Conservation (phyloP, 2,888 invertebrate genomes). For the Notodonta dromedarius region DNA sequence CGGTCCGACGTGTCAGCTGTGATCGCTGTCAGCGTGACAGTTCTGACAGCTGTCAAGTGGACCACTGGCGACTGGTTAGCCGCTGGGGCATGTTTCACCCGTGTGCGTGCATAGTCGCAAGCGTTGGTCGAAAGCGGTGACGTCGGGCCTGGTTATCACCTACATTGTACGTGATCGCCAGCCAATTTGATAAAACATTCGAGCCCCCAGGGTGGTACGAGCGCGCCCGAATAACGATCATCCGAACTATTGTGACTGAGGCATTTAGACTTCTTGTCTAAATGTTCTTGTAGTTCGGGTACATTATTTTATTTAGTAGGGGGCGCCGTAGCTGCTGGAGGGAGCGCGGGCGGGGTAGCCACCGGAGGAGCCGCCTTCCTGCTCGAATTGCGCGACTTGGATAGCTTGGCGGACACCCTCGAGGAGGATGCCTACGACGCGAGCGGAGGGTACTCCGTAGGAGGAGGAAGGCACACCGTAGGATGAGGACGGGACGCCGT, state of each 20-base stretch:
- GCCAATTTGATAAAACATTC: slow-evolving; percentile 69
- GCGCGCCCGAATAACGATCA: slow-evolving; percentile 65
- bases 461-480: slow-evolving; percentile 87
- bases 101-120: slow-evolving; percentile 82
- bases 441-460: slow-evolving; percentile 71
- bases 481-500: slow-evolving; percentile 85
- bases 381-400: slow-evolving; percentile 94
- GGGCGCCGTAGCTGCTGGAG: slow-evolving; percentile 89
- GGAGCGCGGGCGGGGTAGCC: slow-evolving; percentile 85
- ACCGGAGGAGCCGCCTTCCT: slow-evolving; percentile 78
- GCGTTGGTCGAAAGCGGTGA: slow-evolving; percentile 68
- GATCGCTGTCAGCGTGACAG: slow-evolving; percentile 32
- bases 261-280: slow-evolving; percentile 37
- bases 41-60: slow-evolving; percentile 33
- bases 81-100: slow-evolving; percentile 65
- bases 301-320: slow-evolving; percentile 69
- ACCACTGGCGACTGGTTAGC: slow-evolving; percentile 68
- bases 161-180: slow-evolving; percentile 80
- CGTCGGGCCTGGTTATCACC: slow-evolving; percentile 63
- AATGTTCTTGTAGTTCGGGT: slow-evolving; percentile 39
- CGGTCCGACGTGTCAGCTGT: slow-evolving; percentile 34
- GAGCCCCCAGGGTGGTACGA: slow-evolving; percentile 55
- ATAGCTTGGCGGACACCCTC: slow-evolving; percentile 94
- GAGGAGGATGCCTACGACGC: slow-evolving; percentile 93
- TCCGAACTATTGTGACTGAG: slow-evolving; percentile 45